These are phyloP conservation scores for Pygoscelis antarcticus DNA, from an alignment of 2,113 vertebrate genomes.

Conservation along the genomic window DNA sequence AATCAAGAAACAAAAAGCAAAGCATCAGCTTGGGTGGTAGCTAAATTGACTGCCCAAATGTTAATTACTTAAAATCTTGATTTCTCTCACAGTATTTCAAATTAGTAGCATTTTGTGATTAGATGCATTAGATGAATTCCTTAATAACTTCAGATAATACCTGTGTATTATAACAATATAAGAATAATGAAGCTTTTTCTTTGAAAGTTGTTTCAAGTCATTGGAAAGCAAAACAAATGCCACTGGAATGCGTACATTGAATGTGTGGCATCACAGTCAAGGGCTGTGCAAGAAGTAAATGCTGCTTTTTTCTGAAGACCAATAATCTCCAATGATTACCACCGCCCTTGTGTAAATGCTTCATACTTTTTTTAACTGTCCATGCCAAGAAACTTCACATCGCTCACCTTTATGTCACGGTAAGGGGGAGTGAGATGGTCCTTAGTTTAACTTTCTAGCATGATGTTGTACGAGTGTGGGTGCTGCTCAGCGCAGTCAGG, in stretches of 20 bases:
- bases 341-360: background rate
- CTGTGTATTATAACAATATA: background rate
- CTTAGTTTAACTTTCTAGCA: rapidly evolving
- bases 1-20: background rate
- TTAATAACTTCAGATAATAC: background rate
- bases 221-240: background rate
- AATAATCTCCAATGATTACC: background rate
- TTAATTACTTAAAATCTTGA: background rate
- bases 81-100: background rate
- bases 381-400: rapidly evolving
- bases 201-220: background rate
- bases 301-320: background rate
- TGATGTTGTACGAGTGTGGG: no score
- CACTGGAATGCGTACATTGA: rapidly evolving
- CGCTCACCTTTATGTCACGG: rapidly evolving
- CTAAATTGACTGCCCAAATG: background rate
- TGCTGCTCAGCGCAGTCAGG: background rate
- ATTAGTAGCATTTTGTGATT: background rate
- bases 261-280: rapidly evolving
- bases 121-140: background rate
- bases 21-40: background rate
- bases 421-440: background rate
- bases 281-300: background rate
- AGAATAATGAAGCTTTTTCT: background rate
- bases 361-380: background rate